Evolutionary conservation across 2,888 invertebrate genomes (phyloP), one percentile per base, ranked within the genome.

Genomic region (Folsomia candida): DNA sequence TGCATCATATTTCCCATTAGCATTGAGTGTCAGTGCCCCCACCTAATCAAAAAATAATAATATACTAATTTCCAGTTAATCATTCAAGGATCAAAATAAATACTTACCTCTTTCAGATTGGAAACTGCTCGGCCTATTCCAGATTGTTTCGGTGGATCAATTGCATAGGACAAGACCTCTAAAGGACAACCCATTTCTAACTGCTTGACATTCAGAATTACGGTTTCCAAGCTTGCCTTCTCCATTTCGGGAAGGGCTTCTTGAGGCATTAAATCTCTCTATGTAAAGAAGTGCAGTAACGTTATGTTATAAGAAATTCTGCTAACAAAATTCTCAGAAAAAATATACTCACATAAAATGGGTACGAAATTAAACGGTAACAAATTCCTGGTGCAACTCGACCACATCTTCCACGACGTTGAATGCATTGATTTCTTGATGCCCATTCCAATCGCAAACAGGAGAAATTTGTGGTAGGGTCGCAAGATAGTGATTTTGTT

Each of bases 361-460:
- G 80, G 76, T 87, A 85, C 0, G 87, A 85, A 0, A 95, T 88
- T 75, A 95, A 86, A 67, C 96, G 85, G 83, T 94, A 97, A 2
- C 94, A 93, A 66, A 67, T 37, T 0, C 93, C 96, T 81, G 90
- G 89, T 68, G 91, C 87, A 6, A 95, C 90, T 78, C 97, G 88
- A 0, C 97, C 97, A 67, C 93, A 92, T 73, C 97, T 89, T 1
- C 97, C 97, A 59, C 91, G 88, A 68, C 97, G 87, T 84, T 97
- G 97, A 28, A 88, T 89, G 81, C 94, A 95, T 83, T 92, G 96
- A 0, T 91, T 89, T 81, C 92, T 91, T 0, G 95, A 91, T 0
- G 96, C 93, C 97, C 97, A 97, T 70, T 87, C 85, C 76, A 95
- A 82, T 80, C 90, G 88, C 59, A 97, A 86, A 60, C 89, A 87